Conservation (phyloP, 2,113 vertebrate genomes). For the Marcusenius ussheri region DNA sequence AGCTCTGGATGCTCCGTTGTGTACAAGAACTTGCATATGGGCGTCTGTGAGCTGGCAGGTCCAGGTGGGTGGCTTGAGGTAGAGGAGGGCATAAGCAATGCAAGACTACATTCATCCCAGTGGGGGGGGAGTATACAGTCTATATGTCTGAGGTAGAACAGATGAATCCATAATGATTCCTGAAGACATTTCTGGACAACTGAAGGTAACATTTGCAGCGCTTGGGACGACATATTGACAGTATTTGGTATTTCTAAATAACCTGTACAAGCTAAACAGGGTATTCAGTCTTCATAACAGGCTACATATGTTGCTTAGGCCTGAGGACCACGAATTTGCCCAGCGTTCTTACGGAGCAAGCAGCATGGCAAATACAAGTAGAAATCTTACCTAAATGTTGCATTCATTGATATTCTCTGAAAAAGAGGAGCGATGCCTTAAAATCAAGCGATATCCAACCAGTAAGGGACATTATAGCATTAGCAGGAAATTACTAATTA, state of each 20-base stretch:
- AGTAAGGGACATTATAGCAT: not conserved
- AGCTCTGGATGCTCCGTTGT: not conserved
- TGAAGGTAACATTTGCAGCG: not conserved
- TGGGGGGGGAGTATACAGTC: not conserved
- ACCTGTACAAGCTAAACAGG: not conserved
- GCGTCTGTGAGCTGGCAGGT: slow-evolving; percentile 46
- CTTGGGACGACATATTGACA: not conserved
- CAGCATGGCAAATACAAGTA: not conserved
- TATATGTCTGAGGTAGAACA: not conserved
- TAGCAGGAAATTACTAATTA: not conserved
- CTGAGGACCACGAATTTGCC: not conserved
- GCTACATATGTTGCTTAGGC: not conserved
- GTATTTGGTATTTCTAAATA: not conserved
- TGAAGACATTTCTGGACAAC: not conserved
- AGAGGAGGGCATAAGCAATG: not conserved
- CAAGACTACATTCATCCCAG: not conserved
- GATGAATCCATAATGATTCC: not conserved
- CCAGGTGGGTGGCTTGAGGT: slow-evolving; percentile 35
- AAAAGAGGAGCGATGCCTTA: slow-evolving; percentile 29
- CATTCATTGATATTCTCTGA: slow-evolving; percentile 46
- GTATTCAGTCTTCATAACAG: not conserved
- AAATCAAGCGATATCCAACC: not conserved
- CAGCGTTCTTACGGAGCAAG: no score
- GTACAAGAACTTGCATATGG: slow-evolving; percentile 51
- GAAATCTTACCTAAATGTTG: slow-evolving; percentile 45